Percentiles rank a stretch among this genome's conserved stretches.
Conservation (phyloP, 1,140 invertebrate species). For the Aleiodes sp. region DNA sequence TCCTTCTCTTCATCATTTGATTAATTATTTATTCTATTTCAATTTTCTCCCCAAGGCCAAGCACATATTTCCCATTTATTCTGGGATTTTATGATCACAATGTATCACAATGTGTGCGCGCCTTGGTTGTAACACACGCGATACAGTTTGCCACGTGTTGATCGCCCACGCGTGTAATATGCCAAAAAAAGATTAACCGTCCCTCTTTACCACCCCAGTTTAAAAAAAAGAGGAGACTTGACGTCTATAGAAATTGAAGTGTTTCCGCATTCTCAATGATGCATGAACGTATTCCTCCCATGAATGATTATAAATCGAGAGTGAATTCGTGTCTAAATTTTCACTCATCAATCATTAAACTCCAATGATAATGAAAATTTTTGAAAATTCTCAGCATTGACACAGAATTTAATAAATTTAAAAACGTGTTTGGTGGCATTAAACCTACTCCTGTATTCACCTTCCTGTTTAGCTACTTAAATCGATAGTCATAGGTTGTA, state of each 20-base stretch:
- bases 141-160: constrained; percentile 12
- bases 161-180: neutral
- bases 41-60: neutral
- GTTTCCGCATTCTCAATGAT: neutral
- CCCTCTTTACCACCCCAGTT: too few relatives aligned
- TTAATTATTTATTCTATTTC: neutral
- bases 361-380: too few relatives aligned
- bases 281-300: neutral
- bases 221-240: too few relatives aligned
- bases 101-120: constrained; percentile 12
- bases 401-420: neutral
- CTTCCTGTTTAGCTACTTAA: neutral
- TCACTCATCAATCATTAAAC: too few relatives aligned
- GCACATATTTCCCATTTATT: constrained; percentile 9
- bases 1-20: too few relatives aligned
- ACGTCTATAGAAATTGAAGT: constrained; percentile 2
- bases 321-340: too few relatives aligned
- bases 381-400: too few relatives aligned
- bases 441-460: neutral
- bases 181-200: too few relatives aligned
- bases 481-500: neutral
- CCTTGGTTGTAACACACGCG: neutral
- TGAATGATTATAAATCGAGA: too few relatives aligned
- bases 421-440: neutral
- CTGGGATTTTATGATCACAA: constrained; percentile 1